phyloP scores from a whole-genome alignment of 2,888 invertebrate genomes.

The Xylophagus ater region DNA sequence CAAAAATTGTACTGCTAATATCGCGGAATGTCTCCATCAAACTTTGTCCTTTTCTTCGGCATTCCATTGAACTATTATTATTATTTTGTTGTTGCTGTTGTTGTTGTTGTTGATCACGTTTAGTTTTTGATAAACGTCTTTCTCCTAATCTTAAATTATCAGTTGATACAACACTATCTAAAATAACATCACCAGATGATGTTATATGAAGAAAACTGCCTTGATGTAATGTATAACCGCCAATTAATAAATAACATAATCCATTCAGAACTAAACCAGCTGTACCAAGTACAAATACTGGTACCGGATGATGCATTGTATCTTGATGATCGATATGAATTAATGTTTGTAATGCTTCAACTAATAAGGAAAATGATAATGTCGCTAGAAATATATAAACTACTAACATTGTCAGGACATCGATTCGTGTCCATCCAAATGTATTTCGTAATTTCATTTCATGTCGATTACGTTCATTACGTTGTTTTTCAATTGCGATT shows the following conservation, averaged over 20 bases:
- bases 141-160: conserved; percentile 39
- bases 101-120: conserved; percentile 22
- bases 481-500: conserved; percentile 7
- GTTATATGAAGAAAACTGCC: conserved; percentile 56
- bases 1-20: conserved; percentile 58
- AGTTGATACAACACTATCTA: conserved; percentile 43
- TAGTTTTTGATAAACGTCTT: conserved; percentile 40
- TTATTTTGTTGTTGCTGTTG: not conserved
- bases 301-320: conserved; percentile 61
- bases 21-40: conserved; percentile 51
- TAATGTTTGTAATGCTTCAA: conserved; percentile 71
- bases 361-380: conserved; percentile 66
- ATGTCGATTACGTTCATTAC: conserved; percentile 32
- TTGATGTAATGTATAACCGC: conserved; percentile 65
- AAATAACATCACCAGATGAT: conserved; percentile 47
- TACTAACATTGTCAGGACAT: conserved; percentile 71
- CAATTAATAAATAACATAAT: conserved; percentile 68
- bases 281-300: conserved; percentile 60
- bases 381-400: conserved; percentile 75
- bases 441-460: conserved; percentile 68
- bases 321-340: conserved; percentile 62
- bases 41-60: conserved; percentile 43
- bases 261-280: conserved; percentile 63
- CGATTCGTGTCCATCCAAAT: conserved; percentile 86
- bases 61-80: conserved; percentile 20